Conservation (phyloP, 2,888 invertebrate species). For the Himalopsyche kuldschensis region DNA sequence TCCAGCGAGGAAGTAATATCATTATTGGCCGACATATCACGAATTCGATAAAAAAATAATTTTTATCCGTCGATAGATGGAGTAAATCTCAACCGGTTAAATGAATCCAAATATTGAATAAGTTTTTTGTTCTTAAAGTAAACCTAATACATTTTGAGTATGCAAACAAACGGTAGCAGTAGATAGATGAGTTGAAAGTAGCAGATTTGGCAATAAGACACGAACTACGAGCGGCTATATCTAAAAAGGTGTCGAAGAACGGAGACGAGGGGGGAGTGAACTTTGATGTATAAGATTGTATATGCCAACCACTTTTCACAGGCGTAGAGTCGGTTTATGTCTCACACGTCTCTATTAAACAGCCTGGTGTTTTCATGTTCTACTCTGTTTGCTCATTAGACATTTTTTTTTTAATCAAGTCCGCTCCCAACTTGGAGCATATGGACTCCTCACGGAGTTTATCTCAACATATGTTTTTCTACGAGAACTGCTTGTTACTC, state of each 20-base stretch:
- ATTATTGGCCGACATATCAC: no score
- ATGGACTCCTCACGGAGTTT: no score
- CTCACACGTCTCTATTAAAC: no score
- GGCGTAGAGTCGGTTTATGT: neutral
- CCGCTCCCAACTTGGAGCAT: no score
- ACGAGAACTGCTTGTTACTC: no score
- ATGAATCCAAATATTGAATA: neutral
- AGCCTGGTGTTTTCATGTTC: no score
- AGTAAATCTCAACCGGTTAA: neutral
- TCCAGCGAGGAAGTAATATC: no score
- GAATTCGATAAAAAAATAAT: no score
- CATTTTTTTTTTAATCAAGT: no score
- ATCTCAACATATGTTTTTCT: no score
- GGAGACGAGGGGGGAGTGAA: neutral
- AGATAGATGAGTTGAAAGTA: neutral
- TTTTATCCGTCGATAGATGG: no score
- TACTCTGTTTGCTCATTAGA: no score
- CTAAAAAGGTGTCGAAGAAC: neutral
- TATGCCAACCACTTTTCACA: neutral
- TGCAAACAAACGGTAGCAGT: neutral
- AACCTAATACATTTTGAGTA: neutral
- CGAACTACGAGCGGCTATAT: neutral
- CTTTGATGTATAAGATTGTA: neutral
- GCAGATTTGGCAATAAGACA: neutral
- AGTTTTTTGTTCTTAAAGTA: neutral